phyloP scores from a whole-genome alignment of 2,797 vertebrate species.

The Neosilurus mollespiculum region DNA sequence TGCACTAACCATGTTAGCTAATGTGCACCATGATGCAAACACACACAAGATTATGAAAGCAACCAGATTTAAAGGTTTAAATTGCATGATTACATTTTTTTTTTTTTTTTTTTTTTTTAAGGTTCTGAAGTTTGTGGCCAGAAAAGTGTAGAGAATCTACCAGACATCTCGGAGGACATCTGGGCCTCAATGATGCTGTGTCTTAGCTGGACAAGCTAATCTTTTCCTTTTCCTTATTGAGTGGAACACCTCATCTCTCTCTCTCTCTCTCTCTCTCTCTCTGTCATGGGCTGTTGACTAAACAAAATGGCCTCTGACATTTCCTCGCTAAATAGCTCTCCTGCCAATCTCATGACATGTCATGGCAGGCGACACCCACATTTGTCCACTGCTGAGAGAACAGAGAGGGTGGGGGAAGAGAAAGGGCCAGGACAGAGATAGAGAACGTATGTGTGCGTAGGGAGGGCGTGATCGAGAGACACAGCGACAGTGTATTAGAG shows the following conservation, averaged over 20 bases:
- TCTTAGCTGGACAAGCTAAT: conserved; percentile 21
- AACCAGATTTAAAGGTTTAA: neutral
- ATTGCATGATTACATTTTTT: neutral
- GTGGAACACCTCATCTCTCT: neutral
- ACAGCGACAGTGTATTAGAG: conserved; percentile 3
- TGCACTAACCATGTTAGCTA: neutral
- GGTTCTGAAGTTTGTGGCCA: neutral
- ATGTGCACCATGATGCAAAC: conserved; percentile 2
- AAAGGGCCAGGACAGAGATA: conserved; percentile 23
- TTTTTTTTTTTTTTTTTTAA: neutral
- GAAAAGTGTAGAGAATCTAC: neutral
- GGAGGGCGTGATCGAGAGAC: conserved; percentile 9
- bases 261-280: conserved; percentile 1
- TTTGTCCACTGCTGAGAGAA: conserved; percentile 42
- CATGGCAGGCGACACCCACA: conserved; percentile 46
- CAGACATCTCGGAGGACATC: neutral
- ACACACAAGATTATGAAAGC: neutral
- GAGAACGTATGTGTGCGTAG: neutral
- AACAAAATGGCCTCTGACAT: conserved; percentile 59
- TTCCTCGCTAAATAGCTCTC: conserved; percentile 54
- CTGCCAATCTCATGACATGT: conserved; percentile 52
- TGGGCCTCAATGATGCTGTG: neutral
- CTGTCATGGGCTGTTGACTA: conserved; percentile 49
- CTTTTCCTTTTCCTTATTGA: neutral
- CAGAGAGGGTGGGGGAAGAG: conserved; percentile 22